Base-by-base conservation (phyloP, 2,888 invertebrate genomes). In the Andrena minutula region DNA sequence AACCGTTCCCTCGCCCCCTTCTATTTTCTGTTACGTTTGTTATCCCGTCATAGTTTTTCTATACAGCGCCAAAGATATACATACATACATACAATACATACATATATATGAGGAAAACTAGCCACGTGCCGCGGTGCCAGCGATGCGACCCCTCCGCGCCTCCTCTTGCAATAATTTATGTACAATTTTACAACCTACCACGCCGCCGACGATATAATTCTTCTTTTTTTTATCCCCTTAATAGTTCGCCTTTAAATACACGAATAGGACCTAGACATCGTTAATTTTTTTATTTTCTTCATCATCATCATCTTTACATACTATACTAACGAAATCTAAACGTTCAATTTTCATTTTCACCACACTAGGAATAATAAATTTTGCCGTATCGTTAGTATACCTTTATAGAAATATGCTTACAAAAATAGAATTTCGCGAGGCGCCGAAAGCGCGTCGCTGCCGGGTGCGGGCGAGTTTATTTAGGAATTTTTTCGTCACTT, bases 81-180 rank as follows among this genome's bases (percentile, higher is more conserved):
- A 79, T 79, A 79, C 78, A 78, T 78, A 76, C 78, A 79, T 79
- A 74, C 75, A 56, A 78, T 75, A 78, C 75, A 78, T 75, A 80
- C 66, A 80, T 79, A 80, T 88, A 87, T 85, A 83, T 69, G 79
- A 83, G 82, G 76, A 86, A 87, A 88, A 87, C 89, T 89, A 89
- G 89, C 91, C 87, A 87, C 91, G 90, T 90, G 89, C 91, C 90
- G 79, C 86, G 81, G 70, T 83, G 88, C 87, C 91, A 89, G 89
- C 92, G 91, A 90, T 92, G 93, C 94, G 92, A 93, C 92, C 92
- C 56, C 92, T 92, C 93, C 89, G 92, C 92, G 93, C 94, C 95
- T 94, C 94, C 94, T 95, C 94, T 95, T 95, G 95, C 95, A 93
- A 95, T 95, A 93, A 95, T 95, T 95, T 95, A 95, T 94, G 94